Evolutionary conservation across 2,113 vertebrate genomes (phyloP).

Genomic region (Muntiacus muntjak): DNA sequence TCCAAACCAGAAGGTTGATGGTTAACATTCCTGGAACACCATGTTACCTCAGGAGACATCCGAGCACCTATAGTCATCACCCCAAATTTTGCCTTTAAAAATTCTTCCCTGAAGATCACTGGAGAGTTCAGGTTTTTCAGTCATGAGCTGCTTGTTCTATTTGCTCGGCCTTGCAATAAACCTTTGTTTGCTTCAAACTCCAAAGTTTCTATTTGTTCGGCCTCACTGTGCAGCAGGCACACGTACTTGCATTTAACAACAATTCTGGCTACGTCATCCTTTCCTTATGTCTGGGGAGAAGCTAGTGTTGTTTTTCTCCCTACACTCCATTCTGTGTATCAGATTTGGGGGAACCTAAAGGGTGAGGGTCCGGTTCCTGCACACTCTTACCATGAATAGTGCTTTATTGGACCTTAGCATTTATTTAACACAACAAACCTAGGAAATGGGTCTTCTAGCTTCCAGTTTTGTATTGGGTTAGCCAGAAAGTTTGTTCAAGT

Average conservation of each 20-base stretch:
- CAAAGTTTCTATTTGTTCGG: not conserved
- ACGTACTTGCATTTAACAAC: not conserved
- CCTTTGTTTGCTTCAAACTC: not conserved
- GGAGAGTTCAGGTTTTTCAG: not conserved
- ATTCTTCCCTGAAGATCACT: not conserved
- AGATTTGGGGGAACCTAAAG: not conserved
- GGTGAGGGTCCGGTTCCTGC: no score
- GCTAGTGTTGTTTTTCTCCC: not conserved
- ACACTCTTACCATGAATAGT: accelerated
- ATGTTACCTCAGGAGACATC: not conserved
- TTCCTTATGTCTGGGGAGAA: not conserved
- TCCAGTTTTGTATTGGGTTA: not conserved
- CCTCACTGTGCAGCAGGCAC: not conserved
- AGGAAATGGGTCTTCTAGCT: not conserved
- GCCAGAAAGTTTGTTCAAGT: not conserved
- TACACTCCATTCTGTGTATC: not conserved
- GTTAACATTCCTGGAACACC: not conserved
- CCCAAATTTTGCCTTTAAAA: not conserved
- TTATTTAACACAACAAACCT: not conserved
- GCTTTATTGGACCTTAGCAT: no score
- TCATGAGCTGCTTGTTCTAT: not conserved
- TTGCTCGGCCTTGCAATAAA: not conserved
- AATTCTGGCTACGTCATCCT: not conserved
- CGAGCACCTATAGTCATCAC: not conserved
- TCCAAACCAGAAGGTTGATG: not conserved